phyloP scores from a whole-genome alignment of 2,888 invertebrate genomes.

The Chymomyza amoena region DNA sequence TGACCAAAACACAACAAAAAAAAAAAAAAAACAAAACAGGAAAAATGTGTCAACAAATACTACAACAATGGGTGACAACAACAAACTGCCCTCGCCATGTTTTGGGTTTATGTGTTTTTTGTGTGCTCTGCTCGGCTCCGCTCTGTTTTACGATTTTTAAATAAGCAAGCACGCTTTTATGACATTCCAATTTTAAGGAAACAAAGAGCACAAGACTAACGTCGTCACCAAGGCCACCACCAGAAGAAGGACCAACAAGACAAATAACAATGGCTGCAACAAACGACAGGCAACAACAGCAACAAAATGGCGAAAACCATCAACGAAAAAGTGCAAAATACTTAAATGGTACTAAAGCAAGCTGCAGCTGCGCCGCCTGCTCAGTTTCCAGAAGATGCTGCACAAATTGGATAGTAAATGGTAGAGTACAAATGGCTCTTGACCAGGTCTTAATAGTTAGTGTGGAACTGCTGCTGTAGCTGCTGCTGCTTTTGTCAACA shows the following conservation, averaged over 20 bases:
- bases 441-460: conserved; percentile 15
- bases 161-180: conserved; percentile 66
- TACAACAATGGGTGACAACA: conserved; percentile 2
- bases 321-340: conserved; percentile 66
- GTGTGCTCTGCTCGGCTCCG: neutral
- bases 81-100: conserved; percentile 31
- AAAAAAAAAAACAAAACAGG: neutral
- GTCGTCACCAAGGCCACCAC: conserved; percentile 18
- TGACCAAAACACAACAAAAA: conserved; percentile 20
- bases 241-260: conserved; percentile 26
- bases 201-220: conserved; percentile 35
- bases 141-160: conserved; percentile 59
- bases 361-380: neutral
- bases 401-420: conserved; percentile 16
- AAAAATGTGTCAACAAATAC: conserved; percentile 27
- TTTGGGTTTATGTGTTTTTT: conserved; percentile 23
- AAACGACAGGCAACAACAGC: conserved; percentile 35
- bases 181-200: conserved; percentile 64
- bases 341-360: conserved; percentile 59
- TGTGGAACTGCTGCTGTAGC: neutral
- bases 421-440: conserved; percentile 19
- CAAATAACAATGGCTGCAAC: conserved; percentile 22
- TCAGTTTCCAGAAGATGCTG: neutral
- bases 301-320: conserved; percentile 52
- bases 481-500: neutral